A percentile compares a stretch with the other conserved stretches of the same genome.
phyloP scores from a whole-genome alignment of 2,113 vertebrate genomes.

The Haemorhous mexicanus region DNA sequence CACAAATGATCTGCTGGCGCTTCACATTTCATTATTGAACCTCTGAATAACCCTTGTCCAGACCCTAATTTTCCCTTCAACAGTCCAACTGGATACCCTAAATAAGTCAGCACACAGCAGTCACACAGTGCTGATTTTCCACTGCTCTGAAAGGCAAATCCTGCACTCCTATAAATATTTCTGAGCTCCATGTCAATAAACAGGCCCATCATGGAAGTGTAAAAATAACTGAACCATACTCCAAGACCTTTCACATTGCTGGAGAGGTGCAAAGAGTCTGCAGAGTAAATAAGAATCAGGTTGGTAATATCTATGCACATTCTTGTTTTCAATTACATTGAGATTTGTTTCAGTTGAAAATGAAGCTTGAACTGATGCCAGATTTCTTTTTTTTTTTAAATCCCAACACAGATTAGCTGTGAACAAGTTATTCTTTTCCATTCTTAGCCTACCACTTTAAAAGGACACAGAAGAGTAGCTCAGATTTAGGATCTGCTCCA shows the following conservation, averaged over 20 bases:
- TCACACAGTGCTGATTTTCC: not conserved
- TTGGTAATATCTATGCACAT: not conserved
- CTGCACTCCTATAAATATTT: not conserved
- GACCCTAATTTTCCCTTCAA: not conserved
- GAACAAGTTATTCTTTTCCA: not conserved
- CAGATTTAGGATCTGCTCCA: not conserved
- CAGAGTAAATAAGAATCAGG: not conserved
- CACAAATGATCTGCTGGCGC: not conserved
- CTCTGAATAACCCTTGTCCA: not conserved
- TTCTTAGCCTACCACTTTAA: not conserved
- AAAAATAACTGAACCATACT: not conserved
- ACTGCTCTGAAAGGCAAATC: slow-evolving; percentile 1
- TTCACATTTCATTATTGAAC: not conserved
- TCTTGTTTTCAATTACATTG: not conserved
- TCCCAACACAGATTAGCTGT: not conserved
- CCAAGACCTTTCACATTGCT: not conserved
- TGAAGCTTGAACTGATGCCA: not conserved
- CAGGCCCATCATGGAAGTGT: not conserved
- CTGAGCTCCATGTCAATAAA: slow-evolving; percentile 4
- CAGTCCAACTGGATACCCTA: not conserved
- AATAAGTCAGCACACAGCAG: not conserved
- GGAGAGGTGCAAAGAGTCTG: not conserved
- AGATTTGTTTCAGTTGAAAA: slow-evolving; percentile 17
- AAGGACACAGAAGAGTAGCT: not conserved
- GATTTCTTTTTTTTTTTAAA: not conserved